These are phyloP conservation scores for Cristatella mucedo DNA, from an alignment of 2,888 invertebrate species.

Conservation along the genomic window DNA sequence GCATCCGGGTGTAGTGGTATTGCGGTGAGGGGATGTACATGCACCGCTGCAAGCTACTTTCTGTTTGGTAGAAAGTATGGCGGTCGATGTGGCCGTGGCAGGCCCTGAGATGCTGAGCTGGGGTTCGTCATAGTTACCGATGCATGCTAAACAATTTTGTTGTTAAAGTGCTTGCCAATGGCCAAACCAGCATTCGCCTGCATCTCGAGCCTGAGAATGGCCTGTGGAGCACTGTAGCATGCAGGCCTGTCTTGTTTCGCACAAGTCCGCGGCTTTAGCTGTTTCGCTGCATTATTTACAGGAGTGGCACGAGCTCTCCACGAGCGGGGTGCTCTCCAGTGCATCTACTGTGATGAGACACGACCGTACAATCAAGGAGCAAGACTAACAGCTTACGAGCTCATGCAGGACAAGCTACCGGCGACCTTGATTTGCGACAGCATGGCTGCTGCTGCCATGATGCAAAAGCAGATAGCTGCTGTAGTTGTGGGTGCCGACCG, in stretches of 20 bases:
- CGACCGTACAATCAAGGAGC: conserved; percentile 84
- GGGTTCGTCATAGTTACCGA: too few relatives aligned
- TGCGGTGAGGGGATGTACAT: too few relatives aligned
- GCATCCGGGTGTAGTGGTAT: too few relatives aligned
- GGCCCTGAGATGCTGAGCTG: too few relatives aligned
- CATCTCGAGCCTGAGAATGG: too few relatives aligned
- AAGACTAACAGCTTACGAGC: conserved; percentile 82
- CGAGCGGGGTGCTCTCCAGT: conserved; percentile 48
- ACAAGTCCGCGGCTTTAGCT: conserved; percentile 3
- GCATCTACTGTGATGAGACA: conserved; percentile 89
- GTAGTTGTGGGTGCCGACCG: conserved; percentile 96
- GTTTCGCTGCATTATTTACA: conserved; percentile 16
- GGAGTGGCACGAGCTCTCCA: conserved; percentile 68
- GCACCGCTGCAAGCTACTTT: too few relatives aligned
- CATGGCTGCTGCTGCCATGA: conserved; percentile 82
- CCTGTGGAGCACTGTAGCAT: not conserved
- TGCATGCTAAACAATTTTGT: too few relatives aligned
- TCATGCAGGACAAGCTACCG: conserved; percentile 63
- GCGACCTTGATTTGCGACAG: conserved; percentile 82
- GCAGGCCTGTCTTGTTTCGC: not conserved
- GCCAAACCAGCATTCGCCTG: too few relatives aligned
- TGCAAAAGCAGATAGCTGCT: conserved; percentile 61
- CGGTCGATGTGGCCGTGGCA: too few relatives aligned
- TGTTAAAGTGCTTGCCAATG: too few relatives aligned
- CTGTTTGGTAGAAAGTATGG: too few relatives aligned